Conservation (phyloP, 2,888 invertebrate species). For the Troides aeacus region DNA sequence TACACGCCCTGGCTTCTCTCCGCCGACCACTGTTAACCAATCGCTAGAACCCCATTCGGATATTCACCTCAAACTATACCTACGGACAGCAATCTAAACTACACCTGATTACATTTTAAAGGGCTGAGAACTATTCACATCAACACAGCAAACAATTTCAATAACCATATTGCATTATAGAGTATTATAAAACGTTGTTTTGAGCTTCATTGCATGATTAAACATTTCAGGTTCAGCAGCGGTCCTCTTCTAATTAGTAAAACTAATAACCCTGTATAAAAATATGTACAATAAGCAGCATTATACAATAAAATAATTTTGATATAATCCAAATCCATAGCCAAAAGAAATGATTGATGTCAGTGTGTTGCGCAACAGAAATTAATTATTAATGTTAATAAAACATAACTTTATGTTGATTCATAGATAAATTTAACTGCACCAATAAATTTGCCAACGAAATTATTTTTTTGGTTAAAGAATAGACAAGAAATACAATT, state of each 20-base stretch:
- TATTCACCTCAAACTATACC: slow-evolving; percentile 15
- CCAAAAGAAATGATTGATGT: not conserved
- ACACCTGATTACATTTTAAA: slow-evolving; percentile 16
- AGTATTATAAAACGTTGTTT: slow-evolving; percentile 21
- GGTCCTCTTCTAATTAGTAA: slow-evolving; percentile 4
- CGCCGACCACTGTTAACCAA: not conserved
- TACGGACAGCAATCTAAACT: slow-evolving; percentile 16
- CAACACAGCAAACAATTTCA: slow-evolving; percentile 1
- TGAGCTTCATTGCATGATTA: slow-evolving; percentile 24
- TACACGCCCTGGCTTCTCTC: slow-evolving; percentile 27
- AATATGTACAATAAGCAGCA: slow-evolving; percentile 1
- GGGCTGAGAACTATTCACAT: slow-evolving; percentile 14
- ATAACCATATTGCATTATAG: slow-evolving; percentile 26
- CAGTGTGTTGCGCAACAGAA: not conserved
- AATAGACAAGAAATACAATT: no score
- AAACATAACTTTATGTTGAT: not conserved
- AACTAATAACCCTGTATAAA: slow-evolving; percentile 13
- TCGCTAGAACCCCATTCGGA: not conserved
- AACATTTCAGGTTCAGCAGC: slow-evolving; percentile 8
- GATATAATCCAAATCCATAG: not conserved
- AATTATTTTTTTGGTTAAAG: no score
- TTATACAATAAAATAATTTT: not conserved
- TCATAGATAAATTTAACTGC: not conserved
- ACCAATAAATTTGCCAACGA: not conserved
- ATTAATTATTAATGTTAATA: not conserved